phyloP scores from a whole-genome alignment of 2,888 invertebrate genomes.

The Andrena hattorfiana region DNA sequence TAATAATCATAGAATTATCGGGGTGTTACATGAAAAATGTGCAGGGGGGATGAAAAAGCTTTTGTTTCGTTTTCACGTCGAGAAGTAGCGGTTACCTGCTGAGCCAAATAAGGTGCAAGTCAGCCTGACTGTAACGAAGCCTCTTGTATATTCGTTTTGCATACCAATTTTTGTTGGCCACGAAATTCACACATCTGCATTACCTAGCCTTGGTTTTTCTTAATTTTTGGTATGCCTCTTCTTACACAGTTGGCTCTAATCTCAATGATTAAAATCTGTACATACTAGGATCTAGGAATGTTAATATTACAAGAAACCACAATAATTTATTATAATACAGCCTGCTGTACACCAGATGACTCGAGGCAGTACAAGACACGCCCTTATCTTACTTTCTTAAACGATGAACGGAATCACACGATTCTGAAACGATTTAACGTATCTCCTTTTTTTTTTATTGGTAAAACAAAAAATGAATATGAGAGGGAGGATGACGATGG shows the following conservation, averaged over 20 bases:
- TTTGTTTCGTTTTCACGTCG: constrained; percentile 54
- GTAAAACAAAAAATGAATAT: constrained; percentile 73
- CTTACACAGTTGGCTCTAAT: constrained; percentile 76
- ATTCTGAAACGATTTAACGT: constrained; percentile 63
- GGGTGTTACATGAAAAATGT: constrained; percentile 71
- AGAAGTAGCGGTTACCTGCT: constrained; percentile 68
- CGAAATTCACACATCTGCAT: constrained; percentile 66
- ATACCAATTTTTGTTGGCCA: constrained; percentile 62
- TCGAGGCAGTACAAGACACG: constrained; percentile 81
- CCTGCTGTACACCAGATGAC: constrained; percentile 84
- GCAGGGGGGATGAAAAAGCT: constrained; percentile 74
- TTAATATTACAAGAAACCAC: constrained; percentile 84
- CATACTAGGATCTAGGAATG: constrained; percentile 81
- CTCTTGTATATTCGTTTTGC: constrained; percentile 71
- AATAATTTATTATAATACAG: constrained; percentile 85
- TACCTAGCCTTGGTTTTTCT: constrained; percentile 46
- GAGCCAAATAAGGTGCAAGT: constrained; percentile 72
- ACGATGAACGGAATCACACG: constrained; percentile 66
- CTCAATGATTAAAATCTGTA: constrained; percentile 79
- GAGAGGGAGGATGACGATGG: constrained; percentile 79
- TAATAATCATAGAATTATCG: constrained; percentile 69
- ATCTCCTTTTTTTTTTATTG: constrained; percentile 65
- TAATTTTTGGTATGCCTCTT: constrained; percentile 61
- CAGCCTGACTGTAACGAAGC: constrained; percentile 75
- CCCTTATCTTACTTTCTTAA: constrained; percentile 65